Conservation (phyloP, 2,113 vertebrate species). For the Rhabdornis inornatus region DNA sequence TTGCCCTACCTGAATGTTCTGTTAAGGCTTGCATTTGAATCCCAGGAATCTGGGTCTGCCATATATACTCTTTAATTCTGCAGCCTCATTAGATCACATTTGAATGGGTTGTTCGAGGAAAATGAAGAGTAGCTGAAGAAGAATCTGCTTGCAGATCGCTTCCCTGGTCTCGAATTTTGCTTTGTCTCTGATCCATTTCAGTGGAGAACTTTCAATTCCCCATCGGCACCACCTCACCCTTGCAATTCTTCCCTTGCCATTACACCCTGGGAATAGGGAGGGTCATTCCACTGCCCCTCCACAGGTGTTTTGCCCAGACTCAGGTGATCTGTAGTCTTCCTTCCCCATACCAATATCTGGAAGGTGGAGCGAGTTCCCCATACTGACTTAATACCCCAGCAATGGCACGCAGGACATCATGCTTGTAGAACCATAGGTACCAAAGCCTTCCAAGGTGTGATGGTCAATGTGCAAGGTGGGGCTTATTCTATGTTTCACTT, state of each 20-base stretch:
- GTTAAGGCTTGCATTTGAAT: not conserved
- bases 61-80: not conserved
- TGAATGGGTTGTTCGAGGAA: not conserved
- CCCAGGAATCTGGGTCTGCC: not conserved
- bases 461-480: not conserved
- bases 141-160: not conserved
- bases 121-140: not conserved
- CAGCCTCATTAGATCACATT: not conserved
- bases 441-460: not conserved
- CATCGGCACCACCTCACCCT: not conserved
- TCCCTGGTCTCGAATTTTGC: not conserved
- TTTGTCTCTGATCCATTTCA: not conserved
- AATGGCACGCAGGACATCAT: rapidly evolving
- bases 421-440: not conserved
- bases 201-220: not conserved
- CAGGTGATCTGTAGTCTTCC: not conserved
- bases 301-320: not conserved
- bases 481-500: not conserved
- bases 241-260: not conserved
- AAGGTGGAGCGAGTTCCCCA: not conserved
- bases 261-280: rapidly evolving
- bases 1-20: not conserved
- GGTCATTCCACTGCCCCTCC: not conserved
- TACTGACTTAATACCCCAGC: not conserved
- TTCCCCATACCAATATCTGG: rapidly evolving